A percentile compares a stretch with the other conserved stretches of the same genome.
These are phyloP conservation scores for Torymus tubicola DNA, from an alignment of 2,888 invertebrate genomes.

Conservation along the genomic window DNA sequence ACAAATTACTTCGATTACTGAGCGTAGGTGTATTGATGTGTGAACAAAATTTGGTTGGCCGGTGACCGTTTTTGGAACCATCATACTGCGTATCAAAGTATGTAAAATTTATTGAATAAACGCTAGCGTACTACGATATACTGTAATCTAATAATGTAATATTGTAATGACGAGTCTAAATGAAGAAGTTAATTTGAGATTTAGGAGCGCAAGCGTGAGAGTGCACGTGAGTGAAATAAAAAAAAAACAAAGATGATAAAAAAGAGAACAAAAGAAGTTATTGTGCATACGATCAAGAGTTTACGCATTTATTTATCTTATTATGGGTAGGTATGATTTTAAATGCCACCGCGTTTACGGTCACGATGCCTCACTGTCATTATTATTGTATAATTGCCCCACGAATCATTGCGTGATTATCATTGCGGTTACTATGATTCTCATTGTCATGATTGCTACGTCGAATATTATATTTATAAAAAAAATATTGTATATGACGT, in stretches of 20 bases:
- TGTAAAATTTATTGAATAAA: conserved; percentile 77
- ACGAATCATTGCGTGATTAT: conserved; percentile 66
- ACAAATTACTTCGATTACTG: conserved; percentile 77
- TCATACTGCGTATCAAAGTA: conserved; percentile 77
- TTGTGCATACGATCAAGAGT: conserved; percentile 74
- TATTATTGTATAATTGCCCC: conserved; percentile 67
- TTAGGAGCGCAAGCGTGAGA: conserved; percentile 73
- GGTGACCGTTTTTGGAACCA: conserved; percentile 77
- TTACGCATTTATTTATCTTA: conserved; percentile 62
- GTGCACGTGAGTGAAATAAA: conserved; percentile 68
- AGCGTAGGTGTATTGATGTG: conserved; percentile 77
- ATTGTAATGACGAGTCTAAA: conserved; percentile 77
- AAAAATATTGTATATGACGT: conserved; percentile 73
- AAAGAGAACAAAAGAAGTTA: conserved; percentile 70
- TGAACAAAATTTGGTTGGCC: conserved; percentile 77
- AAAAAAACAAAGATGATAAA: conserved; percentile 64
- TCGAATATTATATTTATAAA: conserved; percentile 66
- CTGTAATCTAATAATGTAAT: conserved; percentile 77
- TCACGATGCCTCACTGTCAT: conserved; percentile 68
- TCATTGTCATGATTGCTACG: conserved; percentile 69
- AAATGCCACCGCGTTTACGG: conserved; percentile 68
- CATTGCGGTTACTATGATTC: conserved; percentile 73
- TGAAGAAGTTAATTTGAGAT: conserved; percentile 75
- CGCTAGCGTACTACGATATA: conserved; percentile 76
- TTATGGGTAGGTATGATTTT: conserved; percentile 66